Evolutionary conservation across 2,888 invertebrate species (phyloP), one percentile per base, ranked within the genome.

Genomic region (Mesoligia furuncula): DNA sequence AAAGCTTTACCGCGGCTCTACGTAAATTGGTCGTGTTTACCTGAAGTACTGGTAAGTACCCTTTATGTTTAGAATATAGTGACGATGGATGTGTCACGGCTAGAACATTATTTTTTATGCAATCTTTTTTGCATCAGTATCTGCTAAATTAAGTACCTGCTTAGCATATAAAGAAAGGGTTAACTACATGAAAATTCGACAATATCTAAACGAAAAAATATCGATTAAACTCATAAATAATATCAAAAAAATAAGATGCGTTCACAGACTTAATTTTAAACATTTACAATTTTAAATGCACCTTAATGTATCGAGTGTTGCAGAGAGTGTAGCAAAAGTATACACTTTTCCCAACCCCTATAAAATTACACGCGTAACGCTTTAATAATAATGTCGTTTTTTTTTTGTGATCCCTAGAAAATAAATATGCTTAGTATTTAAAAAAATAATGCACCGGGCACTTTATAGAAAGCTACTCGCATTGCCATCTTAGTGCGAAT

Each of bases 21-120:
- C 84, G 79, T 88, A 88, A 89, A 92, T 91, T 93, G 93, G 95
- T 90, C 90, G 87, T 92, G 91, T 93, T 94, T 93, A 95, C 95
- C 95, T 95, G 95, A 93, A 95, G 90, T 92, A 84, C 84, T 77
- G 80, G 89, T 92, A 91, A 94, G 92, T 92, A 92, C 91, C 92
- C 92, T 92, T 91, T 86, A 90, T 86, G 86, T 87, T 87, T 78
- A 73, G 76, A 91, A 90, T 82, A 70, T 90, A 90, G 78, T 80
- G 72, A 76, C 71, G 76, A 85, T 92, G 86, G 92, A 93, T 90
- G 87, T 81, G 89, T 42, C 85, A 85, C 54, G 69, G 36, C 48
- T 74, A 13, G 15, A 75, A 78, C n/a, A 57, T 76, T n/a, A 31
- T 76, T 54, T 64, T 67, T 61, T 66, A 48, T 42, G n/a, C 42